These are phyloP conservation scores for Melanotaenia maccullochi DNA, from an alignment of 2,797 vertebrate species.

Conservation along the genomic window DNA sequence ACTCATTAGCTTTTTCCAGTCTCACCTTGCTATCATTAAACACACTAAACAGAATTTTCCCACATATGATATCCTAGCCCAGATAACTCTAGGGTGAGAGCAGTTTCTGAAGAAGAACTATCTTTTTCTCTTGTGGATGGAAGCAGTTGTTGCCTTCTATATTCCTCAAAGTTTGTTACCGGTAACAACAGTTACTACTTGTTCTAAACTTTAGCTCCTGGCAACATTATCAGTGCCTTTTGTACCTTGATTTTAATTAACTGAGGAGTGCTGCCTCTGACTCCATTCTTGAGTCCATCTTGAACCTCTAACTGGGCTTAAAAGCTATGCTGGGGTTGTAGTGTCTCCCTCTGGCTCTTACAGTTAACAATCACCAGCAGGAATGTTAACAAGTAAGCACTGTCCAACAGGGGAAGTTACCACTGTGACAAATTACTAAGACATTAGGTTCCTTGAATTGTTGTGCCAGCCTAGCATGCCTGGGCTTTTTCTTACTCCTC, in stretches of 20 bases:
- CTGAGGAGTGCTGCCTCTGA: background rate
- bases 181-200: background rate
- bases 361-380: conserved; percentile 56
- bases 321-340: conserved; percentile 12
- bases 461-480: conserved; percentile 59
- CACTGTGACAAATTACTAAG: conserved; percentile 75
- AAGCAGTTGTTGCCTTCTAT: no score
- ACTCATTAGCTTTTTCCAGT: no score
- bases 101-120: no score
- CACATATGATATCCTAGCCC: no score
- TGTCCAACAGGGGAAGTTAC: conserved; percentile 61
- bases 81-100: no score
- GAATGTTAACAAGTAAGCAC: conserved; percentile 82
- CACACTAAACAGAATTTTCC: no score
- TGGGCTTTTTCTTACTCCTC: conserved; percentile 17
- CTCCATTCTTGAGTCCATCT: background rate
- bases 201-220: background rate
- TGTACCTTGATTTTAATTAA: conserved; percentile 7
- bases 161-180: no score
- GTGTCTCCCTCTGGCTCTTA: conserved; percentile 48
- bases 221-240: background rate
- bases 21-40: no score
- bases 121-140: no score
- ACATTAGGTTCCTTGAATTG: conserved; percentile 65
- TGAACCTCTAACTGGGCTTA: conserved; percentile 16